A percentile compares a stretch with the other conserved stretches of the same genome.
Evolutionary conservation across 2,113 vertebrate species (phyloP).

Genomic region (Erpornis zantholeuca): DNA sequence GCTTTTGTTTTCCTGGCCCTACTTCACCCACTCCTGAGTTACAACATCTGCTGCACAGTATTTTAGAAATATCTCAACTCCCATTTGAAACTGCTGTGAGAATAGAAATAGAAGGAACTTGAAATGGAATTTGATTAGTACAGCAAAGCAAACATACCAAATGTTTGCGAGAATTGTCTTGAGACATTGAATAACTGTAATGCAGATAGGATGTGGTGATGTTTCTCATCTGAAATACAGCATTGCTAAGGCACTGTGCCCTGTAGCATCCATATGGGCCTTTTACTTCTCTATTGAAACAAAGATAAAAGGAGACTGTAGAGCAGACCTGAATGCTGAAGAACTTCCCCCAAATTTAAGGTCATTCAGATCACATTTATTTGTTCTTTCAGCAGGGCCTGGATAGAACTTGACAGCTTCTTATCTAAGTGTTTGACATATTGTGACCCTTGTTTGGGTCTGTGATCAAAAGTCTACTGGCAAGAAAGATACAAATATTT

Average conservation of each 20-base stretch:
- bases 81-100: neutral
- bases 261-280: neutral
- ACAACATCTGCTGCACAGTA: neutral
- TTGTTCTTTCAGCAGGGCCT: neutral
- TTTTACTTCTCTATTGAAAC: neutral
- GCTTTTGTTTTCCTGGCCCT: constrained; percentile 5
- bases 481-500: neutral
- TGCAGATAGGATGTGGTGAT: neutral
- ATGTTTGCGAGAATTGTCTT: neutral
- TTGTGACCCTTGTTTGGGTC: neutral
- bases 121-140: neutral
- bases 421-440: neutral
- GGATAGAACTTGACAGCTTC: neutral
- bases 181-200: neutral
- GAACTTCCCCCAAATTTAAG: neutral
- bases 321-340: neutral
- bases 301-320: neutral
- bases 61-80: constrained; percentile 16
- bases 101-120: neutral
- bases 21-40: neutral
- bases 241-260: neutral
- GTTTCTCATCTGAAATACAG: neutral
- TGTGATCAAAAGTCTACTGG: neutral
- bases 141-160: neutral
- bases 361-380: neutral